phyloP scores from a whole-genome alignment of 1,140 invertebrate species.

The Probaryconus sp. region DNA sequence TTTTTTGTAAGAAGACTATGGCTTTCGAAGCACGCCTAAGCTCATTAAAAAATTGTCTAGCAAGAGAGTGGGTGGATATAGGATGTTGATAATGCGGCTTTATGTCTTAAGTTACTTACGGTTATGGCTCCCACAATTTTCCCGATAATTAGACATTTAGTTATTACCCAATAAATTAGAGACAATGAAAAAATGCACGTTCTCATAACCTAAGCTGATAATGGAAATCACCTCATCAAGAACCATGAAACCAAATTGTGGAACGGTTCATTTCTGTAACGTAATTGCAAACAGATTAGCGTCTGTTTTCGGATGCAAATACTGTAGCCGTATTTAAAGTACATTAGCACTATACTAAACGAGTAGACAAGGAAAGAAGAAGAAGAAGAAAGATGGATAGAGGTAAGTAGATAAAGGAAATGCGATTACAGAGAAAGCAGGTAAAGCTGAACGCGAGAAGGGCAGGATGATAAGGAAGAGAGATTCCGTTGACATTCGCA shows the following conservation, averaged over 20 bases:
- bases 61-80: no score
- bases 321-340: slow-evolving; percentile 60
- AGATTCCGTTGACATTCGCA: slow-evolving; percentile 23
- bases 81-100: slow-evolving; percentile 9
- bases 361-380: slow-evolving; percentile 26
- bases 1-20: no score
- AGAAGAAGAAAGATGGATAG: slow-evolving; percentile 28
- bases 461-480: slow-evolving; percentile 16
- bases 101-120: slow-evolving; percentile 13
- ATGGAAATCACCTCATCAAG: slow-evolving; percentile 42
- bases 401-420: slow-evolving; percentile 49
- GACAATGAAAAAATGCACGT: slow-evolving; percentile 14
- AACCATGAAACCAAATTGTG: slow-evolving; percentile 46
- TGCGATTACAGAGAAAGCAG: slow-evolving; percentile 23
- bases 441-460: slow-evolving; percentile 12
- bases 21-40: no score
- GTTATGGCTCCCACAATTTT: slow-evolving; percentile 10
- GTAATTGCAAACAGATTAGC: slow-evolving; percentile 68
- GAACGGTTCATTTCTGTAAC: slow-evolving; percentile 58
- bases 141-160: slow-evolving; percentile 26
- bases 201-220: slow-evolving; percentile 32
- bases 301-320: slow-evolving; percentile 54
- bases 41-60: no score
- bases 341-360: slow-evolving; percentile 61
- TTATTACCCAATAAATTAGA: slow-evolving; percentile 32